phyloP scores from a whole-genome alignment of 53 echinoderm and acorn worm genomes.

The Patiria pectinifera region DNA sequence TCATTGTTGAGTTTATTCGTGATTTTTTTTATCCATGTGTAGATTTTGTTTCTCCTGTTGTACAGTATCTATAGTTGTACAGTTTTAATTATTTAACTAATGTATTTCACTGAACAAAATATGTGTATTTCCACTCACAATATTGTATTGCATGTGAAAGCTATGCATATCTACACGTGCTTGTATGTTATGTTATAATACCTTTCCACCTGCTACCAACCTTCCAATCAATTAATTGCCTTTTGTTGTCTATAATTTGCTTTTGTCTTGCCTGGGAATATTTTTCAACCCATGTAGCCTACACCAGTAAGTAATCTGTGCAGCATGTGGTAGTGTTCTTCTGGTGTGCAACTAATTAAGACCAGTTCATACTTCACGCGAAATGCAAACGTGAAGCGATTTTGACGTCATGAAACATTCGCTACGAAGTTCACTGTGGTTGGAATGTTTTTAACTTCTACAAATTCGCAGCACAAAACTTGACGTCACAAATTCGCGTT shows the following conservation, averaged over 20 bases:
- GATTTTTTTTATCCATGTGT: no score
- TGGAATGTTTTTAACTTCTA: no score
- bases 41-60: no score
- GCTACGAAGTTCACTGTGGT: no score
- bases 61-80: no score
- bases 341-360: background rate
- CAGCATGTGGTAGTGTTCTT: background rate
- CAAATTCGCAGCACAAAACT: no score
- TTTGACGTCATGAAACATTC: background rate
- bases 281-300: background rate
- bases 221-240: background rate
- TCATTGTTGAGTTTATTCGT: no score
- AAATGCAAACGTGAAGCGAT: background rate
- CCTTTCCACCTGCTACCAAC: background rate
- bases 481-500: no score
- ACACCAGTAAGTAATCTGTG: slow-evolving; percentile 4
- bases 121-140: background rate
- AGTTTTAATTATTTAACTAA: no score
- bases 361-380: no score
- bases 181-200: background rate
- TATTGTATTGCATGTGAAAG: background rate
- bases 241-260: background rate
- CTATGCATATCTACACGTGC: background rate
- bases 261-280: background rate
- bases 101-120: background rate